Base-by-base conservation (phyloP, 2,797 vertebrate genomes). In the Crossoptilon crossoptilon region DNA sequence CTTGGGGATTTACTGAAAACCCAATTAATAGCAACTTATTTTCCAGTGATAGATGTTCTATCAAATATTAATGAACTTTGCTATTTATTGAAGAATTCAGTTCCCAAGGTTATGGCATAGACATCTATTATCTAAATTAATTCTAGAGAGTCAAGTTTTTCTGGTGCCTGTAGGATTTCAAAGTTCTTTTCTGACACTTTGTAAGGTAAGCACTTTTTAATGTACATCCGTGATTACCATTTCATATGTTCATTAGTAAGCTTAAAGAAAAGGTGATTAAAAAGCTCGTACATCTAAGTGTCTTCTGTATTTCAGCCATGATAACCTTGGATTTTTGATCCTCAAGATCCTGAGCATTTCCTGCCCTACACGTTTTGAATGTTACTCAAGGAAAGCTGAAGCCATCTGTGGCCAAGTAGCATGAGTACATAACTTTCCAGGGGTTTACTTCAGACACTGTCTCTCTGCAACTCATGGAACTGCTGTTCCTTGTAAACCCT, bases 71-170 rank as follows among this genome's bases (percentile, higher is more conserved):
- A 84, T 68, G 17, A 75, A 44, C 29, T 58, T 51, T 66, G 3
- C 48, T 93, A 37, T 72, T 87, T 82, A 75, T 64, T 91, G 37
- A 93, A 77, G n/a, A 86, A 68, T 91, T 59, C 1, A 83, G 90
- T 95, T 92, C 31, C 84, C 14, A 87, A 15, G 8, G 2, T 80
- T 91, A 76, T 85, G 13, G 19, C 29, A 48, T n/a, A 48, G 26
- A 71, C 74, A 80, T 41, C n/a, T 48, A 6, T 70, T 46, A 37
- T 22, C 14, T 82, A 70, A 84, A 78, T 75, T 60, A 49, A 17
- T 46, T 29, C 11, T 27, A 51, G 53, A 66, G 39, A 90, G 81
- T 35, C 5, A 81, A n/a, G 10, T 51, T 77, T 11, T 73, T 85
- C 31, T 43, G 4, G 5, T 67, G 33, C 7, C 41, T 76, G 79